phyloP scores from a whole-genome alignment of 2,113 vertebrate species.

The Rutilus rutilus region DNA sequence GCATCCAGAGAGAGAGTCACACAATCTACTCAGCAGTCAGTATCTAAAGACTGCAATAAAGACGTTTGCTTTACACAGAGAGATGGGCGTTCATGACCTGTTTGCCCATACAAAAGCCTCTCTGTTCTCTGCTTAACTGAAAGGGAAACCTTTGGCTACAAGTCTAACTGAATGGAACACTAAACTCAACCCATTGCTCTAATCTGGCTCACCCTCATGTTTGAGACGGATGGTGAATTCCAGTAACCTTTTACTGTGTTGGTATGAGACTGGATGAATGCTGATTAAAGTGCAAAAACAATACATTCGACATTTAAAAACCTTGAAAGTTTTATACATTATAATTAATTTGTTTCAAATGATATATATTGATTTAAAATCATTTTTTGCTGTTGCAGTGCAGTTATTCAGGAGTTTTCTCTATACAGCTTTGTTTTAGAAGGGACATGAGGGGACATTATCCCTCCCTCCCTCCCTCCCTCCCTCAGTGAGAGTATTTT shows the following conservation, averaged over 20 bases:
- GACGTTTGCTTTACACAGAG: constrained; percentile 32
- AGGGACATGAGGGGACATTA: background rate
- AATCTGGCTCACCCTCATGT: constrained; percentile 11
- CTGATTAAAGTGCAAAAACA: background rate
- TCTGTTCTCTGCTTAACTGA: constrained; percentile 33
- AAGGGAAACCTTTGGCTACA: constrained; percentile 23
- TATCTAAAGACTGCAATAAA: constrained; percentile 28
- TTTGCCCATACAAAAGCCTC: constrained; percentile 43
- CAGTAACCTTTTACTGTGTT: constrained; percentile 63
- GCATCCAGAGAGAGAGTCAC: constrained; percentile 55
- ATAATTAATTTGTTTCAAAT: too few species aligned
- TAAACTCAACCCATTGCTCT: background rate
- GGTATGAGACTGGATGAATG: background rate
- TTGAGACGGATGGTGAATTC: constrained; percentile 51
- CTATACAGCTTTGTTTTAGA: too few species aligned
- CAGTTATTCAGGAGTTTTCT: too few species aligned
- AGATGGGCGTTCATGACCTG: constrained; percentile 21
- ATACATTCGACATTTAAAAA: too few species aligned
- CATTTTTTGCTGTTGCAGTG: too few species aligned
- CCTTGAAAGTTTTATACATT: too few species aligned
- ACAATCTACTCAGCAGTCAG: constrained; percentile 34
- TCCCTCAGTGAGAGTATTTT: background rate
- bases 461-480: background rate
- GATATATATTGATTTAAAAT: too few species aligned
- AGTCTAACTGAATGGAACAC: constrained; percentile 4